Conservation (phyloP, 2,888 invertebrate genomes). For the Drosophila neutralis region DNA sequence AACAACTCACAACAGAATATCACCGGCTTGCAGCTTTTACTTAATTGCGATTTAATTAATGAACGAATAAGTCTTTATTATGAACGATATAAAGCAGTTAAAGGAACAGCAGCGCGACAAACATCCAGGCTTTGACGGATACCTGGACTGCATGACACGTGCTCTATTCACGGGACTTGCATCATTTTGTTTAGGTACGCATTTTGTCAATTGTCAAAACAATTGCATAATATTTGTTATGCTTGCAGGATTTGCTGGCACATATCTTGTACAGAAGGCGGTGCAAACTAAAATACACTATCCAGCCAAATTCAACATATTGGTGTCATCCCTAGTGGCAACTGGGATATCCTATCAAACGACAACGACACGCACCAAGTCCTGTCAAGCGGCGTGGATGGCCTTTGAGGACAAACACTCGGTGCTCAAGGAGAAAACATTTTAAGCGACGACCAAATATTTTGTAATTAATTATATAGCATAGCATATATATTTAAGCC, state of each 20-base stretch:
- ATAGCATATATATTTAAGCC: constrained; percentile 40
- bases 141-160: constrained; percentile 85
- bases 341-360: constrained; percentile 83
- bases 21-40: constrained; percentile 18
- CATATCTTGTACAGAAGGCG: constrained; percentile 84
- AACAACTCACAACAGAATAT: neutral
- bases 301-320: constrained; percentile 81
- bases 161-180: constrained; percentile 85
- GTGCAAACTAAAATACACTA: constrained; percentile 82
- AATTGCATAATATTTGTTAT: constrained; percentile 62
- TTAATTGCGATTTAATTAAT: constrained; percentile 4
- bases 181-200: constrained; percentile 84
- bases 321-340: constrained; percentile 82
- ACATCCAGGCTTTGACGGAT: constrained; percentile 85
- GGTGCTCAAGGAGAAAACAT: constrained; percentile 82
- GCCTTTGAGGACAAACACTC: constrained; percentile 85
- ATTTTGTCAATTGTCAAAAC: constrained; percentile 10
- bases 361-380: constrained; percentile 83
- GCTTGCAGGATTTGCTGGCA: constrained; percentile 84
- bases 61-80: constrained; percentile 60
- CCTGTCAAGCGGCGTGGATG: constrained; percentile 86
- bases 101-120: constrained; percentile 84
- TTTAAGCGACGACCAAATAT: constrained; percentile 46
- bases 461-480: constrained; percentile 1
- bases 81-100: constrained; percentile 85